These are phyloP conservation scores for Mesorhabditis sp. DNA, from an alignment of 2,888 invertebrate genomes.

Conservation along the genomic window DNA sequence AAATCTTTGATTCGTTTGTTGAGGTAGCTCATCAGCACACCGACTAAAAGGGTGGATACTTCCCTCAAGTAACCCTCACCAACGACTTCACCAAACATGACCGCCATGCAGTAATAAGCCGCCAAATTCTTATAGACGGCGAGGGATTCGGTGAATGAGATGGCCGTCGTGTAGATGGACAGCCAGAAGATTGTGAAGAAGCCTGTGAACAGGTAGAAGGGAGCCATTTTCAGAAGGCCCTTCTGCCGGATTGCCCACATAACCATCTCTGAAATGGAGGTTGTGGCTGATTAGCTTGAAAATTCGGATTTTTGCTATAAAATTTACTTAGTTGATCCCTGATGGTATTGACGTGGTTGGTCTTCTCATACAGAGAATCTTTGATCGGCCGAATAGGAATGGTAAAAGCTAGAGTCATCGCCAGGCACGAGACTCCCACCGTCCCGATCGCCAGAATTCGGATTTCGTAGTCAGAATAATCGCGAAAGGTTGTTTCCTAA, in stretches of 20 bases:
- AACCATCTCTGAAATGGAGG: background rate
- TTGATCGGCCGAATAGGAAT: background rate
- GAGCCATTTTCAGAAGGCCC: slow-evolving; percentile 4
- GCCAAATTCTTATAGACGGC: background rate
- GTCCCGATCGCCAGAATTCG: background rate
- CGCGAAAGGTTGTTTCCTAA: background rate
- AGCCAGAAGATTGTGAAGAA: slow-evolving; percentile 15
- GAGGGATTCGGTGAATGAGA: slow-evolving; percentile 24
- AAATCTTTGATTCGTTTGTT: slow-evolving; percentile 27
- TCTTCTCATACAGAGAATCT: background rate
- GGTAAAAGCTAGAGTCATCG: background rate
- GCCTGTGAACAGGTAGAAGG: background rate
- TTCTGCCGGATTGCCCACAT: background rate
- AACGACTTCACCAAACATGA: background rate
- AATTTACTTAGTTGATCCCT: background rate
- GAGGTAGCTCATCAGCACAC: slow-evolving; percentile 26
- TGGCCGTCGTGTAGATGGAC: slow-evolving; percentile 31
- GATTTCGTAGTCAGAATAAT: background rate
- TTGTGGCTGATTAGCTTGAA: background rate
- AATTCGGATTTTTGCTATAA: background rate
- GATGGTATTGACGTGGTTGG: background rate
- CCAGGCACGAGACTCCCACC: background rate
- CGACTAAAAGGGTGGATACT: slow-evolving; percentile 22
- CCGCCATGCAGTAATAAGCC: background rate
- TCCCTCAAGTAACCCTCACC: background rate